phyloP scores from a whole-genome alignment of 2,113 vertebrate genomes.

The Siphamia tubifer region DNA sequence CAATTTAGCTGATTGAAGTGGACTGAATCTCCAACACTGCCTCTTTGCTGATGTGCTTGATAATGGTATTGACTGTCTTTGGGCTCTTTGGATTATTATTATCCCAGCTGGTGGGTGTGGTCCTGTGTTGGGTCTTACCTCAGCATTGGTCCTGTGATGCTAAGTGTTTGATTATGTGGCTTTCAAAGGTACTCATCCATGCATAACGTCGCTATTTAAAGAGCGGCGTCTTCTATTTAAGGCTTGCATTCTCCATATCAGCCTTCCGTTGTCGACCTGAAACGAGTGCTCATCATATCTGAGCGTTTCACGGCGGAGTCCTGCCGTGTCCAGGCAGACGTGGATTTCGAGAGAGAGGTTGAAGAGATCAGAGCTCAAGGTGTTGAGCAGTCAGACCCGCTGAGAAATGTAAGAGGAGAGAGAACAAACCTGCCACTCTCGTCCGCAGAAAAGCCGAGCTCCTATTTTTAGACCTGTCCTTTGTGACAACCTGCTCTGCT shows the following conservation, averaged over 20 bases:
- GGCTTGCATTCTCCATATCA: not conserved
- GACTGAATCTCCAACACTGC: constrained; percentile 5
- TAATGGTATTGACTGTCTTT: constrained; percentile 46
- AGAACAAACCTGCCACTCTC: constrained; percentile 70
- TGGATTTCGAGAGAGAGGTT: constrained; percentile 4
- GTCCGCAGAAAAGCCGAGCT: constrained; percentile 53
- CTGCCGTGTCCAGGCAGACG: not conserved
- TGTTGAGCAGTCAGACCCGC: constrained; percentile 32
- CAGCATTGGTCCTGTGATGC: not conserved
- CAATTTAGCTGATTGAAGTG: constrained; percentile 46
- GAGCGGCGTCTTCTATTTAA: not conserved
- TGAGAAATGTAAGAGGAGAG: constrained; percentile 25
- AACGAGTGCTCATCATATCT: not conserved
- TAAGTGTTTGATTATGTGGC: not conserved
- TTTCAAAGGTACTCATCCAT: not conserved
- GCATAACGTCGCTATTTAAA: not conserved
- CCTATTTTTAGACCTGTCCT: constrained; percentile 80
- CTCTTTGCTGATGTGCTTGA: constrained; percentile 24
- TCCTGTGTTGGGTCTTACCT: constrained; percentile 10
- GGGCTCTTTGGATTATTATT: constrained; percentile 40
- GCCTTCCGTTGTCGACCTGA: fast-evolving
- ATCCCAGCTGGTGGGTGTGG: constrained; percentile 21
- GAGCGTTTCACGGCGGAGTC: not conserved
- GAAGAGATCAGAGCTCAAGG: constrained; percentile 34
- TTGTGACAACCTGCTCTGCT: constrained; percentile 69